Conservation (phyloP, 2,888 invertebrate species). For the Synanthedon andrenaeformis region DNA sequence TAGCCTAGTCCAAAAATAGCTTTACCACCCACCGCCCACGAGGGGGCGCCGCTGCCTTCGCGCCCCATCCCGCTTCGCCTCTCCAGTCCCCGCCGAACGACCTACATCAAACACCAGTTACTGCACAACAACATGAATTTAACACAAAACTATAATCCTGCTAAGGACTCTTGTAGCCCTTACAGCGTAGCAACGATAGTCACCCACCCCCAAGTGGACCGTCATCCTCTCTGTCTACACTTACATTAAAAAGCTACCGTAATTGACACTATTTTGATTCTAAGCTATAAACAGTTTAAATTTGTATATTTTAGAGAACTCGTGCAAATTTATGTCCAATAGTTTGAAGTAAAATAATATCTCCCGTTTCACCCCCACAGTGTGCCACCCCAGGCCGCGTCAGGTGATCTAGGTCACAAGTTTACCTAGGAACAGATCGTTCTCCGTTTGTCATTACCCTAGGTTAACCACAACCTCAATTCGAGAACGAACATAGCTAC, state of each 20-base stretch:
- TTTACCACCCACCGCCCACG: slow-evolving; percentile 9
- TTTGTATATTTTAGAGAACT: no score
- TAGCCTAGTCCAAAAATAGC: slow-evolving; percentile 45
- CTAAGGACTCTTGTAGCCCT: background rate
- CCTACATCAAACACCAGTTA: slow-evolving; percentile 19
- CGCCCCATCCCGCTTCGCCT: slow-evolving; percentile 8
- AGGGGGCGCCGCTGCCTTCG: slow-evolving; percentile 5
- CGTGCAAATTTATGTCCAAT: no score
- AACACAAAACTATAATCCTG: background rate
- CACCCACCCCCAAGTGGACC: no score
- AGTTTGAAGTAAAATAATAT: no score
- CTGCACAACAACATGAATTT: slow-evolving; percentile 8
- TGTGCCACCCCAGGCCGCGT: slow-evolving; percentile 6
- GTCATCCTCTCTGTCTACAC: no score
- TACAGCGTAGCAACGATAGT: no score
- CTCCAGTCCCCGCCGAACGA: slow-evolving; percentile 13
- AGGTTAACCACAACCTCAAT: background rate
- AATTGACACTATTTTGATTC: no score
- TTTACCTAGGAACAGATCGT: slow-evolving; percentile 1
- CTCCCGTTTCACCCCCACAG: background rate
- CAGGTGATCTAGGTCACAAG: slow-evolving; percentile 25
- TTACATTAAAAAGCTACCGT: no score
- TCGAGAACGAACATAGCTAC: no score
- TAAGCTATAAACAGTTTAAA: no score
- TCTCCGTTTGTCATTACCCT: background rate